Base-by-base conservation (phyloP, 2,888 invertebrate genomes). In the Antitype chi region DNA sequence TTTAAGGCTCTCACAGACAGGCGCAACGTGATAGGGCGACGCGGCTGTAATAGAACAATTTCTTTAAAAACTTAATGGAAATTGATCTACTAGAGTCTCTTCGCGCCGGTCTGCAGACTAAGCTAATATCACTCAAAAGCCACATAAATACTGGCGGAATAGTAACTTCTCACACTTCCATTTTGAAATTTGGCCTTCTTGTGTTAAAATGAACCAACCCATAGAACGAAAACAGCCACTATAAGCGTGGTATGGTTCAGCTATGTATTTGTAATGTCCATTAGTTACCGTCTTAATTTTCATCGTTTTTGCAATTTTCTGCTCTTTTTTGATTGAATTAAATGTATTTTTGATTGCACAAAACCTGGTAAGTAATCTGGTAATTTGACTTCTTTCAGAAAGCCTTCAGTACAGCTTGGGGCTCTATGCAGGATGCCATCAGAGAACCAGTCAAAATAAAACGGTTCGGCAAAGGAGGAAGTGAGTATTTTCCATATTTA, bases 351-450 rank as follows among this genome's bases (percentile, higher is more conserved):
- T n/a, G 9, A 38, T 28, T n/a, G 25, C 28, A 25, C 13, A 69
- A 32, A 28, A 15, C 6, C 11, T 59, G 9, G 55, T 66, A 53
- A 52, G 52, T 77, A 80, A 66, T 57, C 38, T 13, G 5, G 63
- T 49, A 66, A 60, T 71, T 17, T 20, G 28, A n/a, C 52, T 62
- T n/a, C 20, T 90, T 89, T 52, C 88, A 94, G 94, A 83, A 73
- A 53, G 85, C 89, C 9, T 70, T 93, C 9, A 74, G 49, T 2
- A 73, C 38, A 8, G 87, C 89, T 6, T 94, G 94, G 94, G 55
- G 70, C 0, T 85, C 88, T 1, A 28, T 94, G 4, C 67, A 84
- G 5, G 82, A 78, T 0, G 89, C 91, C 0, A 85, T 94, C 7
- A 91, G 89, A 75, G 82, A 80, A 60, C 94, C 94, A 3, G 89